Percentiles rank a stretch among this genome's conserved stretches.
Evolutionary conservation across 2,888 invertebrate genomes (phyloP).

Genomic region (Horisme vitalbata): DNA sequence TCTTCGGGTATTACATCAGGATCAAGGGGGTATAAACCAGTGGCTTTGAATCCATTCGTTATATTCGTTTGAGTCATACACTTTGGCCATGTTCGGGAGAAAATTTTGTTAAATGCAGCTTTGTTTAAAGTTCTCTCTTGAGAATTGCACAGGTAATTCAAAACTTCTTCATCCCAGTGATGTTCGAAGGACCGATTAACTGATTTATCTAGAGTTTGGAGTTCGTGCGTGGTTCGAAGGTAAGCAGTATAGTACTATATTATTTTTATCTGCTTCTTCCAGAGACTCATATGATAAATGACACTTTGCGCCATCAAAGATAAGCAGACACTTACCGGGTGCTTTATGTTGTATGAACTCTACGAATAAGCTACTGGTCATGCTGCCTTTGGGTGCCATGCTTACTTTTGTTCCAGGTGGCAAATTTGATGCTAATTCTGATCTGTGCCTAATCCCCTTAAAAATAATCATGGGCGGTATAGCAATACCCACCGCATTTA

Average conservation of each 20-base stretch:
- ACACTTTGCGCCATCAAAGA: slow-evolving; percentile 35
- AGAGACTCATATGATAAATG: slow-evolving; percentile 20
- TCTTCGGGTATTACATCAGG: slow-evolving; percentile 4
- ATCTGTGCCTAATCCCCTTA: slow-evolving; percentile 21
- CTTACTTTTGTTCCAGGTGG: slow-evolving; percentile 28
- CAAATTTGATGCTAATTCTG: slow-evolving; percentile 28
- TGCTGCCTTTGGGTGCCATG: slow-evolving; percentile 33
- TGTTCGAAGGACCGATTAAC: slow-evolving; percentile 18
- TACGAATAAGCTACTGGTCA: slow-evolving; percentile 27
- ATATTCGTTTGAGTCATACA: slow-evolving; percentile 15
- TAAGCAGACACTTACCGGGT: slow-evolving; percentile 29
- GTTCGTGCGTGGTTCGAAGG: slow-evolving; percentile 22
- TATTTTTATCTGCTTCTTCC: slow-evolving; percentile 25
- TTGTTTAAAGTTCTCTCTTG: slow-evolving; percentile 4
- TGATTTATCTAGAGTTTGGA: slow-evolving; percentile 13
- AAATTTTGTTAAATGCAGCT: slow-evolving; percentile 8
- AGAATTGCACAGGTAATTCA: slow-evolving; percentile 11
- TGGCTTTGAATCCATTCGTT: slow-evolving; percentile 11
- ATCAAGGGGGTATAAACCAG: slow-evolving; percentile 3
- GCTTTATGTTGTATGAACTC: slow-evolving; percentile 30
- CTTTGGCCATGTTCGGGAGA: slow-evolving; percentile 10
- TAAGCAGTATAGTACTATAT: slow-evolving; percentile 27
- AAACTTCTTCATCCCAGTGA: slow-evolving; percentile 27
- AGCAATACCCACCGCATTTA: slow-evolving; percentile 17
- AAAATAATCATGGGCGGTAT: slow-evolving; percentile 34